Evolutionary conservation across 1,140 invertebrate species (phyloP), one percentile per base, ranked within the genome.

Genomic region (Drosophila neocordata): DNA sequence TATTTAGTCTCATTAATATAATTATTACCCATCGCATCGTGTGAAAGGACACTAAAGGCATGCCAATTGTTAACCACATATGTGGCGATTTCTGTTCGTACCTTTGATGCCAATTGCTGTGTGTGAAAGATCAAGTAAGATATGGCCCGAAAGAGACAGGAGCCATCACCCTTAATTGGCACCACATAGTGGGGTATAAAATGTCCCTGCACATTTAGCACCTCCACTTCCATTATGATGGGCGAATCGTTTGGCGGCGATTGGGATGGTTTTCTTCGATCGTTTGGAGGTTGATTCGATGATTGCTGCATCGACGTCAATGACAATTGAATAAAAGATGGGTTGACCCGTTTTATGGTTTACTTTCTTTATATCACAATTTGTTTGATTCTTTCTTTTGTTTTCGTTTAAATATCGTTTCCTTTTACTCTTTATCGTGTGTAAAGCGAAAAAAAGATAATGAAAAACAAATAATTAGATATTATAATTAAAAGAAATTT

Each of bases 31-130:
- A 13, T 11, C 1, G 51, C 0, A 31, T 65, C 53, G 11, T 65
- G 63, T 13, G 63, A 56, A 13, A 65, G 12, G 5, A 48, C 8
- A 1, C 24, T 7, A 22, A 57, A 65, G 2, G 34, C 0, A 0
- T 35, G 22, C 63, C 63, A 65, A 11, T 65, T 24, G 22, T 13
- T 65, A 12, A 27, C 53, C 35, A 65, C 63, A 41, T 57, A 35
- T 4, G 9, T 41, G 2, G 24, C 22, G 2, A 65, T 57, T 2
- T 65, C 35, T 12, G 24, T 13, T 2, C 63, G 51, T 24, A 65
- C 63, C 22, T 7, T 1, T 1, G 1, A 7, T 0, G 63, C 63
- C 53, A 15, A 38, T 7, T 48, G 7, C 22, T 57, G 37, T 3
- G 63, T 44, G 15, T 55, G 22, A 12, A 55, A 65, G 2, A 65